Evolutionary conservation across 2,888 invertebrate genomes (phyloP), one percentile per base, ranked within the genome.

Genomic region (Lobophora halterata): DNA sequence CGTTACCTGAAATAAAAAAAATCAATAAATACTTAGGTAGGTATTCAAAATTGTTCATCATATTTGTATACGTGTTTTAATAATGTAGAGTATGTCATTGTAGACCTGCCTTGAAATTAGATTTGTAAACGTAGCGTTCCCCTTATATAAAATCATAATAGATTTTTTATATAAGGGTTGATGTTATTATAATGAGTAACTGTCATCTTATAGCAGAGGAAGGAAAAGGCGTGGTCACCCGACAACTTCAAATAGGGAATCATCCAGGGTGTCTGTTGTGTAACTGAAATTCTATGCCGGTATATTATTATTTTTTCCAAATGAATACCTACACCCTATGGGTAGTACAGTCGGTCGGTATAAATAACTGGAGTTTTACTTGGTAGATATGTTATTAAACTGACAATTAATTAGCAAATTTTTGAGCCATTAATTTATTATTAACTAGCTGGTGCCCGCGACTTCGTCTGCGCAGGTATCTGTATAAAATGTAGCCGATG

Each of bases 151-250:
- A 5, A 18, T 14, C 21, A 33, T 26, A 36, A 32, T 32, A 32
- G 31, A 20, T 63, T 65, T n/a, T n/a, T 38, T 42, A 45, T 39
- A 46, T 48, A 42, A 62, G 58, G 67, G 67, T 68, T 64, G 67
- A 60, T 60, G 55, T 55, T 69, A 68, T 71, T 53, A 48, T 36
- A 42, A 59, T 48, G 57, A 35, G 27, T 73, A 79, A 79, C 79
- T 79, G 85, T 76, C 79, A 71, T 61, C 52, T 65, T 66, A 59
- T 59, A 51, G 48, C 33, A 46, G 62, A 73, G 81, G 86, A 87
- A 85, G 79, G 86, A 87, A 85, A 79, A 76, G 86, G 86, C 81
- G 86, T 79, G 83, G 80, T 69, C 59, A 62, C 65, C 68, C 64
- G 67, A 74, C 74, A 58, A 63, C 72, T 75, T 67, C 75, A 73